Evolutionary conservation across 2,888 invertebrate genomes (phyloP).

Genomic region (Scelioninae gen. 1): DNA sequence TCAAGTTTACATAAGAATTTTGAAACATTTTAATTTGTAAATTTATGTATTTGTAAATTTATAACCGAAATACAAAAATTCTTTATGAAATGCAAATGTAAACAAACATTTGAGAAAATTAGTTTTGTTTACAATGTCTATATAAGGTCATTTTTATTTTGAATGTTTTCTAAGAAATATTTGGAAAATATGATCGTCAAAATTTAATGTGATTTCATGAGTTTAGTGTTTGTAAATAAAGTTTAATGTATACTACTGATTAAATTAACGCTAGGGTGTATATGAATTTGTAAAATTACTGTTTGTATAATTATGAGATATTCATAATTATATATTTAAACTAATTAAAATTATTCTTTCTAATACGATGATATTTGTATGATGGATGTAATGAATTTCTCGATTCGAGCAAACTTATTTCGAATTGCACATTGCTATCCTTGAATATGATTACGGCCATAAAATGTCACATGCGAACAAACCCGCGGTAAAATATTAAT

Average conservation of each 20-base stretch:
- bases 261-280: background rate
- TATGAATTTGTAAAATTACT: background rate
- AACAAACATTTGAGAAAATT: too few species aligned
- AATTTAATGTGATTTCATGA: conserved; percentile 46
- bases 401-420: background rate
- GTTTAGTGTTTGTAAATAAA: background rate
- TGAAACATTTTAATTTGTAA: too few species aligned
- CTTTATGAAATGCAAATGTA: too few species aligned
- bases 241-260: background rate
- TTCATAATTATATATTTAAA: conserved; percentile 6
- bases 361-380: conserved; percentile 7
- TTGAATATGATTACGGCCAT: conserved; percentile 12
- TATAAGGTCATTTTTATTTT: too few species aligned
- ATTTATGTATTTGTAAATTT: too few species aligned
- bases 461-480: conserved; percentile 14
- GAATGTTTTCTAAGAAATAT: too few species aligned
- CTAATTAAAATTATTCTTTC: conserved; percentile 12
- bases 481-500: conserved; percentile 16
- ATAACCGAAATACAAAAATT: too few species aligned
- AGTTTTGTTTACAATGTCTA: too few species aligned
- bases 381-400: conserved; percentile 11
- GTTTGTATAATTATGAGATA: background rate
- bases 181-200: too few species aligned
- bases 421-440: background rate
- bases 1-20: too few species aligned